Evolutionary conservation across 2,888 invertebrate genomes (phyloP).

Genomic region (Cyclophora punctaria): DNA sequence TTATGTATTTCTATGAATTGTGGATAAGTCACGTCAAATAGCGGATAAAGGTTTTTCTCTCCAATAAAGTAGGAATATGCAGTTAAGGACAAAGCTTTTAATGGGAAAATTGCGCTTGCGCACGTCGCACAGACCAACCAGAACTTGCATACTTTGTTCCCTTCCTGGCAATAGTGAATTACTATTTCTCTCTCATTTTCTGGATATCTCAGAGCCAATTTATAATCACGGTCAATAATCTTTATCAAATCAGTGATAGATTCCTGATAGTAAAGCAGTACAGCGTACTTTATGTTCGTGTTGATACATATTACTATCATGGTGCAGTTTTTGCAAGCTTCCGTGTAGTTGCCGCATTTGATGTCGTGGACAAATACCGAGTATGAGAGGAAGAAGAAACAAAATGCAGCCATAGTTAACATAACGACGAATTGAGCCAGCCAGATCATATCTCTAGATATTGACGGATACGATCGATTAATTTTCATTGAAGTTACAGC

Average conservation of each 20-base stretch:
- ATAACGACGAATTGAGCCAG: constrained; percentile 20
- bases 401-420: constrained; percentile 8
- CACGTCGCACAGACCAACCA: constrained; percentile 32
- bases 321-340: constrained; percentile 40
- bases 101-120: constrained; percentile 35
- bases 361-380: constrained; percentile 37
- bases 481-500: constrained; percentile 26
- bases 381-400: constrained; percentile 23
- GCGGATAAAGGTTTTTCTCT: constrained; percentile 31
- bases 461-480: constrained; percentile 33
- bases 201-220: constrained; percentile 21
- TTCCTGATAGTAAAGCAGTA: constrained; percentile 29
- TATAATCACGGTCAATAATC: constrained; percentile 38
- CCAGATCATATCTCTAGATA: constrained; percentile 27
- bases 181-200: constrained; percentile 34
- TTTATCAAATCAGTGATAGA: constrained; percentile 30
- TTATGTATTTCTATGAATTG: constrained; percentile 32
- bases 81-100: constrained; percentile 40
- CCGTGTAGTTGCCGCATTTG: constrained; percentile 26
- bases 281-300: constrained; percentile 34
- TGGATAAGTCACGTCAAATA: constrained; percentile 44
- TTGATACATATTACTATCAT: constrained; percentile 38
- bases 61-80: constrained; percentile 27
- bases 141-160: constrained; percentile 32
- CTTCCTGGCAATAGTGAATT: constrained; percentile 28